Evolutionary conservation across 2,888 invertebrate genomes (phyloP).

Genomic region (Gryllus longicercus): DNA sequence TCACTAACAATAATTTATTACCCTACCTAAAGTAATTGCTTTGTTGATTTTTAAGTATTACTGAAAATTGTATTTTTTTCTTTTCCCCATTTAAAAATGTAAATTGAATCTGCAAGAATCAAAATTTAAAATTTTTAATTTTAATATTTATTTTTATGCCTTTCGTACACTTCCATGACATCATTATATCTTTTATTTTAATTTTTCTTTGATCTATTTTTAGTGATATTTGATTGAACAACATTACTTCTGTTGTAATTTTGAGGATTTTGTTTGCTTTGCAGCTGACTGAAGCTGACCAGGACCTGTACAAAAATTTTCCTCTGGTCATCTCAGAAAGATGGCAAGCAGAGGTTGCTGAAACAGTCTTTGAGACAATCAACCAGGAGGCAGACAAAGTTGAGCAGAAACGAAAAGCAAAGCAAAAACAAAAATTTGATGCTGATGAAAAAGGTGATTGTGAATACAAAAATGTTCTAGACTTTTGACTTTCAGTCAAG

Average conservation of each 20-base stretch:
- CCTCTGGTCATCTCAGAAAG: conserved; percentile 97
- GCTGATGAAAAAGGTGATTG: conserved; percentile 87
- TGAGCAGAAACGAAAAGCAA: conserved; percentile 89
- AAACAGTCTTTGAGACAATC: conserved; percentile 97
- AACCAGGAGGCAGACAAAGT: conserved; percentile 96
- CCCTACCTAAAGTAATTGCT: too few species aligned
- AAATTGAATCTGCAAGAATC: too few species aligned
- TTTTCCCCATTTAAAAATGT: too few species aligned
- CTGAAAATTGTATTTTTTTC: too few species aligned
- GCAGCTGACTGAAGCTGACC: conserved; percentile 92
- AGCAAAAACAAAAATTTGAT: conserved; percentile 91
- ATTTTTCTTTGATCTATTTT: too few species aligned
- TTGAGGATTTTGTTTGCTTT: conserved; percentile 36
- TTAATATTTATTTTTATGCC: too few species aligned
- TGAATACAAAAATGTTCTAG: background rate
- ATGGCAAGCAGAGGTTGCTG: conserved; percentile 98
- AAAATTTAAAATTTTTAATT: too few species aligned
- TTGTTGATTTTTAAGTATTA: too few species aligned
- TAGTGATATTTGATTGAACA: too few species aligned
- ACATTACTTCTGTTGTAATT: conserved; percentile 20
- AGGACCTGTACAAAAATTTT: conserved; percentile 97
- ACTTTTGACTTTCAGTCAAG: background rate
- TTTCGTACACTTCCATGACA: too few species aligned
- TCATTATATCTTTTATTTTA: too few species aligned
- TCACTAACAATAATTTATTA: too few species aligned